These are phyloP conservation scores for Passer domesticus DNA, from an alignment of 2,113 vertebrate genomes.

Conservation along the genomic window DNA sequence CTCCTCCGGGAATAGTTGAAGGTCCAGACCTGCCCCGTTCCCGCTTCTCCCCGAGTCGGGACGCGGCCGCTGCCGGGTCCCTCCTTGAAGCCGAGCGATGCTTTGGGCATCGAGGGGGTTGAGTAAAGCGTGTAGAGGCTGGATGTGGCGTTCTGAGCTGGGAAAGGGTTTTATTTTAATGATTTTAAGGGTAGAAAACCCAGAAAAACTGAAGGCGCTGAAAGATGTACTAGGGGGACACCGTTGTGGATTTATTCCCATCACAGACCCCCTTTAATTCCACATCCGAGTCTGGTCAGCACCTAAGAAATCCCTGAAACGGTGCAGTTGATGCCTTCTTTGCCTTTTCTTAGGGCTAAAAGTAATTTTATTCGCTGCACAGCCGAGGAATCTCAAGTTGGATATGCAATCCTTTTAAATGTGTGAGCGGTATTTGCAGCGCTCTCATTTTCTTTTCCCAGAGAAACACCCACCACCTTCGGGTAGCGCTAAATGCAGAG, in stretches of 20 bases:
- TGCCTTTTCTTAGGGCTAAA: not conserved
- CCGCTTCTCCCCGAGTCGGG: not conserved
- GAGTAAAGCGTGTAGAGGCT: not conserved
- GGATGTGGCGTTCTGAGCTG: accelerated
- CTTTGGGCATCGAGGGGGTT: not conserved
- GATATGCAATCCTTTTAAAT: not conserved
- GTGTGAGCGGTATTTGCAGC: not conserved
- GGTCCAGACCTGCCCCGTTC: not conserved
- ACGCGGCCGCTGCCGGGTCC: not conserved
- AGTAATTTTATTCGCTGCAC: not conserved
- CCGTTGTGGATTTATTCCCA: not conserved
- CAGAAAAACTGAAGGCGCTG: not conserved
- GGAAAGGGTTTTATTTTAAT: not conserved
- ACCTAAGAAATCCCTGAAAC: not conserved
- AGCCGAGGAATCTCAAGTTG: not conserved
- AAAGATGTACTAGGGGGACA: not conserved
- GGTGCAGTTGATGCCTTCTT: not conserved
- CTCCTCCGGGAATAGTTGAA: not conserved
- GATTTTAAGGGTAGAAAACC: not conserved
- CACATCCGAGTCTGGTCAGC: not conserved
- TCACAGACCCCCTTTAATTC: not conserved
- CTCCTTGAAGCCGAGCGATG: not conserved
- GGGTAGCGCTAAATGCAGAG: not conserved
- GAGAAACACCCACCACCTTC: not conserved
- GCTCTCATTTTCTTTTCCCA: not conserved